phyloP scores from a whole-genome alignment of 2,797 vertebrate genomes.

The Anas bahamensis region DNA sequence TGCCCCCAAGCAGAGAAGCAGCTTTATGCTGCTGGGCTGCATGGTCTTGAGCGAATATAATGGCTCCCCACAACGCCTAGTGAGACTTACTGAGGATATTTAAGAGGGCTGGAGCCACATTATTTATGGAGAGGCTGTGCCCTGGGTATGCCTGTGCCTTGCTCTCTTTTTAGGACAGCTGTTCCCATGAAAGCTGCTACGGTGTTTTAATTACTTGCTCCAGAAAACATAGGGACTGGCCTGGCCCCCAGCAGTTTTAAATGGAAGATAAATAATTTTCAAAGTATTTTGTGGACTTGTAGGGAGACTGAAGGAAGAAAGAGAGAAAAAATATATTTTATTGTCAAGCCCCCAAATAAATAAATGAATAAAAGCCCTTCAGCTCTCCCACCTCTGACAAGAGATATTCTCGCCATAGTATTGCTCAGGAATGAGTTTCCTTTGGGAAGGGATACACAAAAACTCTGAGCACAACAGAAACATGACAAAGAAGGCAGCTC shows the following conservation, averaged over 20 bases:
- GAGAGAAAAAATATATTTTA: neutral
- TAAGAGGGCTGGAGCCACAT: neutral
- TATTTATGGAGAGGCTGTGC: neutral
- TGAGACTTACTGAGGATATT: neutral
- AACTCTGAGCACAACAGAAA: neutral
- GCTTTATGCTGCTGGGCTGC: neutral
- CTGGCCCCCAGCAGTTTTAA: neutral
- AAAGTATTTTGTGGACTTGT: neutral
- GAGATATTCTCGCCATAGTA: neutral
- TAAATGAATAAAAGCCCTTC: fast-evolving
- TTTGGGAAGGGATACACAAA: neutral
- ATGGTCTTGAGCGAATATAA: neutral
- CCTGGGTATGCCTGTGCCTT: neutral
- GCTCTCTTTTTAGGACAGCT: slow-evolving; percentile 8
- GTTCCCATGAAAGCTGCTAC: neutral
- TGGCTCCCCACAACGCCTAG: neutral
- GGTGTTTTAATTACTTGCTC: slow-evolving; percentile 1
- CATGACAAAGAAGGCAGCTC: neutral
- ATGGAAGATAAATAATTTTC: neutral
- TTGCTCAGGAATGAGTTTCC: neutral
- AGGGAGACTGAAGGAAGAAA: neutral
- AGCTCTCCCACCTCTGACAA: neutral
- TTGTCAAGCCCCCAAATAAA: neutral
- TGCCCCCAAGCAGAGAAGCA: neutral
- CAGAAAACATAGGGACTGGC: fast-evolving